Evolutionary conservation across 2,113 vertebrate genomes (phyloP), one percentile per base, ranked within the genome.

Genomic region (Perccottus glenii): DNA sequence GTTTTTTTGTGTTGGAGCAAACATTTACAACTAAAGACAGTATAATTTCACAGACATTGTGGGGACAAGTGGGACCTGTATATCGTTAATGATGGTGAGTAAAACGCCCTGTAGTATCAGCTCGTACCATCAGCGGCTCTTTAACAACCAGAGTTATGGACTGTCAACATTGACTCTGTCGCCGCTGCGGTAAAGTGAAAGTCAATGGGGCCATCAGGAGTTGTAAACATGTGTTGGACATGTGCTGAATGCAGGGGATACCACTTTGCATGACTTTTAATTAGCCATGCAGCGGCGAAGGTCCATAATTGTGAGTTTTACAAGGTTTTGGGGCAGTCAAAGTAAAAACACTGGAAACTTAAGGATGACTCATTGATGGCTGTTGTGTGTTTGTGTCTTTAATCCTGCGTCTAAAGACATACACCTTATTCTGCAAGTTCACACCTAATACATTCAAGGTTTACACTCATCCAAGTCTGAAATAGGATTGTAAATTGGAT

Each of bases 131-230:
- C 67, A 83, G 60, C 70, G 62, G 43, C 64, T 7, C 36, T 55
- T 0, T 90, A 86, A 89, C 77, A 85, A 85, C 52, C 55, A 9
- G 1, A 42, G 47, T 87, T 60, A 86, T 85, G 83, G 59, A 84
- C 74, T 51, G 77, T 88, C 82, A 89, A 89, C 87, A 91, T 88
- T 90, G 85, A 88, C 84, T 63, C 53, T 48, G 76, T 35, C 45
- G 42, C 44, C 49, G 59, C 60, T 52, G 69, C 70, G 60, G 66
- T 84, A 71, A 88, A 81, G 67, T n/a, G 40, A 78, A 67, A 67
- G 51, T 64, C 53, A 60, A 60, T 48, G 60, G 42, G 52, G 55
- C 11, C 59, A 88, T 87, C 69, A 78, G 73, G 73, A 14, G 75
- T 55, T 40, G 64, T 84, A 84, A 88, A 90, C 81, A 78, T 74